phyloP scores from a whole-genome alignment of 2,888 invertebrate species.

The Acronicta leporina region DNA sequence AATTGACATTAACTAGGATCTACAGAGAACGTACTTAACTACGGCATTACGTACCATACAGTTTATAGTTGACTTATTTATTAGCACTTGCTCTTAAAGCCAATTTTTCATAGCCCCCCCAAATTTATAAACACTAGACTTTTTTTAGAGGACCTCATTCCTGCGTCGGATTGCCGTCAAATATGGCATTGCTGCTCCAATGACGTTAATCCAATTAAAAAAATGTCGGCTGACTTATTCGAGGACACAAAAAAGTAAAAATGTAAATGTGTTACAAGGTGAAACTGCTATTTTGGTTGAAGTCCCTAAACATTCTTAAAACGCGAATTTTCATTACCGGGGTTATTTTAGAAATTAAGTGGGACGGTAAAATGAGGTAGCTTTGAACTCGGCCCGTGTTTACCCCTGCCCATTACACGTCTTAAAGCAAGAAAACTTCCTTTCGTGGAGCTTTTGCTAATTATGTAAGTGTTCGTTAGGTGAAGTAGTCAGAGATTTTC shows the following conservation, averaged over 20 bases:
- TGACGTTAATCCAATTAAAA: constrained; percentile 45
- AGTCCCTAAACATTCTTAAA: constrained; percentile 47
- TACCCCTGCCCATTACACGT: constrained; percentile 44
- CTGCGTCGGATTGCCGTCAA: constrained; percentile 1
- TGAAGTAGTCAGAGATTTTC: constrained; percentile 44
- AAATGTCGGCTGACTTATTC: constrained; percentile 36
- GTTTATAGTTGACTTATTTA: too few species aligned
- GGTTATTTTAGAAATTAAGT: constrained; percentile 54
- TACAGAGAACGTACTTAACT: too few species aligned
- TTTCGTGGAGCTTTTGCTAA: constrained; percentile 39
- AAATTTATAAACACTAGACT: neutral
- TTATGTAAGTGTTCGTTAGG: constrained; percentile 51
- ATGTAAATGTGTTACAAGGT: constrained; percentile 30
- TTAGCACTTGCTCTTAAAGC: too few species aligned
- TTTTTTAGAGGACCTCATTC: constrained; percentile 6
- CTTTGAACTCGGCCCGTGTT: constrained; percentile 35
- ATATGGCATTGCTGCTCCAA: constrained; percentile 24
- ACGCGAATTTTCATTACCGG: constrained; percentile 59
- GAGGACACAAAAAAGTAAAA: constrained; percentile 22
- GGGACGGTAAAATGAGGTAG: constrained; percentile 37
- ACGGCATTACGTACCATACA: too few species aligned
- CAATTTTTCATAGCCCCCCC: neutral
- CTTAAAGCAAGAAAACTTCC: constrained; percentile 34
- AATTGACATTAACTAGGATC: too few species aligned
- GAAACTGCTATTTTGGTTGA: constrained; percentile 31